These are phyloP conservation scores for Holothuria leucospilota DNA, from an alignment of 53 echinoderm and acorn worm species.

Conservation along the genomic window DNA sequence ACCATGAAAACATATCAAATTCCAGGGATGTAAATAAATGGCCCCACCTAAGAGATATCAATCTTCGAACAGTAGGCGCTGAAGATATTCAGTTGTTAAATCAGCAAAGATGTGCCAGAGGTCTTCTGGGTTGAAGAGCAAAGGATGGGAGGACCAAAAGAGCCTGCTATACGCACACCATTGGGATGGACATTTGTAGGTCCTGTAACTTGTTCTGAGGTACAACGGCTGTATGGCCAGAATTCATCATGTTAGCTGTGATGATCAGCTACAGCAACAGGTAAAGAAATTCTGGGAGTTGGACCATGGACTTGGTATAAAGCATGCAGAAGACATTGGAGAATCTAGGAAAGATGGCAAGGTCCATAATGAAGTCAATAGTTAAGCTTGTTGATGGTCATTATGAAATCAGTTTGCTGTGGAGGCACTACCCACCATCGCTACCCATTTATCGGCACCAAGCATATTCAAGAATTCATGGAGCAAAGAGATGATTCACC, in stretches of 20 bases:
- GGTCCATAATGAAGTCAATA: slow-evolving; percentile 46
- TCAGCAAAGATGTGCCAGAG: slow-evolving; percentile 61
- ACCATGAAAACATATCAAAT: not conserved
- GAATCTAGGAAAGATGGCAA: slow-evolving; percentile 54
- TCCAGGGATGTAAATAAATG: slow-evolving; percentile 34
- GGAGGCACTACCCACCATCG: slow-evolving; percentile 35
- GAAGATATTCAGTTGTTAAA: slow-evolving; percentile 47
- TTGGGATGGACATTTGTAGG: slow-evolving; percentile 66
- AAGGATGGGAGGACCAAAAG: slow-evolving; percentile 42
- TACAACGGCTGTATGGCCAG: not conserved
- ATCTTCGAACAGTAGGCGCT: slow-evolving; percentile 10
- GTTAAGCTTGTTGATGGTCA: slow-evolving; percentile 57
- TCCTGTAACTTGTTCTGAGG: not conserved
- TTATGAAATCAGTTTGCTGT: slow-evolving; percentile 62
- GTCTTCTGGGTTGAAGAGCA: slow-evolving; percentile 69
- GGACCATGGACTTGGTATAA: slow-evolving; percentile 39
- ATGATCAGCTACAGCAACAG: slow-evolving; percentile 16
- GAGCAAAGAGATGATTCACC: slow-evolving; percentile 45
- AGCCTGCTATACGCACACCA: slow-evolving; percentile 51
- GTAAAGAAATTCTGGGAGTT: slow-evolving; percentile 48
- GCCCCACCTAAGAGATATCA: slow-evolving; percentile 34
- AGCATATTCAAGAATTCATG: slow-evolving; percentile 48
- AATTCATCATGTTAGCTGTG: not conserved
- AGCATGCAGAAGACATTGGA: slow-evolving; percentile 55
- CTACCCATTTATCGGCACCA: slow-evolving; percentile 34